Conservation (phyloP, 2,888 invertebrate species). For the Adelognathus sp. region DNA sequence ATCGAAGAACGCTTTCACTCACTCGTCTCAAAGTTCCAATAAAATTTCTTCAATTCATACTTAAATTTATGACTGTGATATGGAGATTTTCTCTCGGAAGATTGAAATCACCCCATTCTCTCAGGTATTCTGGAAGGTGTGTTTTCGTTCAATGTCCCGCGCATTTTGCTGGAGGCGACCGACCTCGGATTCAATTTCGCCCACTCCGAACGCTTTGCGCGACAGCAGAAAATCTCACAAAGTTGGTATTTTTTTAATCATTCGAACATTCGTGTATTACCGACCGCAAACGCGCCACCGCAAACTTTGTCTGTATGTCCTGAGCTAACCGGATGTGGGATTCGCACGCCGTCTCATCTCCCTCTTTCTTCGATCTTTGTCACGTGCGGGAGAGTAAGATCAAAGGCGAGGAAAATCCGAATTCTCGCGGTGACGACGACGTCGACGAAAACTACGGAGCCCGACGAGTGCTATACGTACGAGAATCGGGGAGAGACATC, state of each 20-base stretch:
- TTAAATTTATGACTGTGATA: too few relatives aligned
- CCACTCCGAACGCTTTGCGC: not conserved
- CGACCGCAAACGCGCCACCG: not conserved
- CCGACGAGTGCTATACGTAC: conserved; percentile 17
- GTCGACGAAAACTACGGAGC: conserved; percentile 8
- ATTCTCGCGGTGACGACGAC: conserved; percentile 47
- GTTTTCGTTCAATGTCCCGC: too few relatives aligned
- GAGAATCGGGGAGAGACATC: conserved; percentile 40
- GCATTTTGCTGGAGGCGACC: too few relatives aligned
- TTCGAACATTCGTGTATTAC: not conserved
- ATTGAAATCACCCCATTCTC: too few relatives aligned
- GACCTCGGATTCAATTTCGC: not conserved
- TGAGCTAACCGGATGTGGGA: conserved; percentile 20
- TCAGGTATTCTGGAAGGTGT: too few relatives aligned
- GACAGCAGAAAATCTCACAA: not conserved
- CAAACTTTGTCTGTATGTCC: not conserved
- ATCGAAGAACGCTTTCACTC: too few relatives aligned
- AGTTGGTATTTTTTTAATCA: conserved; percentile 1
- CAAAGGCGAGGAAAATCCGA: conserved; percentile 47
- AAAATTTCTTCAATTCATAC: too few relatives aligned
- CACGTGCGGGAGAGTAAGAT: conserved; percentile 29
- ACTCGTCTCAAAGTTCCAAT: too few relatives aligned
- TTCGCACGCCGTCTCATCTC: not conserved
- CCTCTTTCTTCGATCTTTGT: conserved; percentile 41
- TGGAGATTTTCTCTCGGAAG: too few relatives aligned